A percentile compares a stretch with the other conserved stretches of the same genome.
phyloP scores from a whole-genome alignment of 2,797 vertebrate species.

The Paratrypauchen microcephalus region DNA sequence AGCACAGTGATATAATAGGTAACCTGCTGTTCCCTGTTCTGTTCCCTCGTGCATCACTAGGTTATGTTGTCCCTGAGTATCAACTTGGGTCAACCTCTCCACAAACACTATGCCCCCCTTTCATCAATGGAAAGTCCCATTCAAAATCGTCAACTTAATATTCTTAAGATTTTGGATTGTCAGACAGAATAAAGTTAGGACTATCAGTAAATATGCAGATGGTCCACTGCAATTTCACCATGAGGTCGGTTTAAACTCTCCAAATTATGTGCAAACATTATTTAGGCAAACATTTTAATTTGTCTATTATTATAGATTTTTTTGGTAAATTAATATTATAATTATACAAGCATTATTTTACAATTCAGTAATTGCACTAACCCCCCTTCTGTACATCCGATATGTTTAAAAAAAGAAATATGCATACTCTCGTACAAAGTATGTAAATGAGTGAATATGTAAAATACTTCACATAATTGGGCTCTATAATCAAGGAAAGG shows the following conservation, averaged over 20 bases:
- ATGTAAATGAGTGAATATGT: conserved; percentile 28
- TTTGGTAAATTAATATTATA: conserved; percentile 30
- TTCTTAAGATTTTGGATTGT: conserved; percentile 20
- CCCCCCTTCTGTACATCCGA: conserved; percentile 39
- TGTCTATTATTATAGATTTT: conserved; percentile 18
- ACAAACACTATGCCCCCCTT: conserved; percentile 22
- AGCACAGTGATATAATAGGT: conserved; percentile 69
- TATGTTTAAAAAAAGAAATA: conserved; percentile 26
- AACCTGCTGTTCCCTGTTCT: conserved; percentile 21
- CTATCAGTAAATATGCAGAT: conserved; percentile 27
- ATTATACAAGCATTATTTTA: conserved; percentile 34
- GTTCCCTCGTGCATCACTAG: conserved; percentile 50
- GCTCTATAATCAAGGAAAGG: conserved; percentile 25
- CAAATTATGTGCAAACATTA: conserved; percentile 38
- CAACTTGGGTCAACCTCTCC: conserved; percentile 56
- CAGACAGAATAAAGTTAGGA: conserved; percentile 21
- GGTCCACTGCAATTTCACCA: conserved; percentile 13
- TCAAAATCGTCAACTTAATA: conserved; percentile 1
- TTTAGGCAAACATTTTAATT: conserved; percentile 12
- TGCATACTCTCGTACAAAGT: conserved; percentile 31
- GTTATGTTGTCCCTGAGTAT: conserved; percentile 66
- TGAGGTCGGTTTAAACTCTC: not conserved
- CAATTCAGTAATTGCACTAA: conserved; percentile 27
- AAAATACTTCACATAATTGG: conserved; percentile 44
- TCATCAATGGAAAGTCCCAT: conserved; percentile 23